These are phyloP conservation scores for Alethe castanea DNA, from an alignment of 2,113 vertebrate species.

Conservation along the genomic window DNA sequence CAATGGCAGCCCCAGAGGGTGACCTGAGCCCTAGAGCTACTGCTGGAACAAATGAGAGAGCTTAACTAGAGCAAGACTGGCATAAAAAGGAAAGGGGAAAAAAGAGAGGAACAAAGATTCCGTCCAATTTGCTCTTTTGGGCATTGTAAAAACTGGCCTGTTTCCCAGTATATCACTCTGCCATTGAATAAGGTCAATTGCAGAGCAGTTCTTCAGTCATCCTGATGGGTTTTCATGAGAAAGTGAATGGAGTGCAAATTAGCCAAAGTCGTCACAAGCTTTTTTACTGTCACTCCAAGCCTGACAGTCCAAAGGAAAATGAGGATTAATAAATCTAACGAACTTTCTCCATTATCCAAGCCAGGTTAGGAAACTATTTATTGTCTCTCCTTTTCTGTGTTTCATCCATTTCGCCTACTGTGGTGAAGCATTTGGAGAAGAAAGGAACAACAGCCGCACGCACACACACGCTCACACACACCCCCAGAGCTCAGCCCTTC, in stretches of 20 bases:
- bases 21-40: slow-evolving; percentile 64
- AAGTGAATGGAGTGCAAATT: slow-evolving; percentile 84
- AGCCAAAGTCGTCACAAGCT: slow-evolving; percentile 77
- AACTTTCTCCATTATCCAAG: slow-evolving; percentile 66
- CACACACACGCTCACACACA: slow-evolving; percentile 38
- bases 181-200: slow-evolving; percentile 79
- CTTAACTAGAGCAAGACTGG: slow-evolving; percentile 73
- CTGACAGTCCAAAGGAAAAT: slow-evolving; percentile 73
- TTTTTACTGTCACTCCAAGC: slow-evolving; percentile 77
- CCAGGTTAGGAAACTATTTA: slow-evolving; percentile 75
- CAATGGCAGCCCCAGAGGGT: slow-evolving; percentile 70
- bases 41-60: slow-evolving; percentile 69
- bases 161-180: slow-evolving; percentile 80
- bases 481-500: slow-evolving; percentile 32
- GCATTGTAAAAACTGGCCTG: slow-evolving; percentile 79
- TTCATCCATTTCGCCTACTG: slow-evolving; percentile 58
- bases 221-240: slow-evolving; percentile 78
- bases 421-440: slow-evolving; percentile 45
- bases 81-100: slow-evolving; percentile 66
- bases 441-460: slow-evolving; percentile 40
- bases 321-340: slow-evolving; percentile 74
- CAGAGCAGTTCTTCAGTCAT: slow-evolving; percentile 74
- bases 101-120: slow-evolving; percentile 77
- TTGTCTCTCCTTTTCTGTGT: slow-evolving; percentile 61
- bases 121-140: slow-evolving; percentile 83